These are phyloP conservation scores for Holocentrus rufus DNA, from an alignment of 2,797 vertebrate species.

Conservation along the genomic window DNA sequence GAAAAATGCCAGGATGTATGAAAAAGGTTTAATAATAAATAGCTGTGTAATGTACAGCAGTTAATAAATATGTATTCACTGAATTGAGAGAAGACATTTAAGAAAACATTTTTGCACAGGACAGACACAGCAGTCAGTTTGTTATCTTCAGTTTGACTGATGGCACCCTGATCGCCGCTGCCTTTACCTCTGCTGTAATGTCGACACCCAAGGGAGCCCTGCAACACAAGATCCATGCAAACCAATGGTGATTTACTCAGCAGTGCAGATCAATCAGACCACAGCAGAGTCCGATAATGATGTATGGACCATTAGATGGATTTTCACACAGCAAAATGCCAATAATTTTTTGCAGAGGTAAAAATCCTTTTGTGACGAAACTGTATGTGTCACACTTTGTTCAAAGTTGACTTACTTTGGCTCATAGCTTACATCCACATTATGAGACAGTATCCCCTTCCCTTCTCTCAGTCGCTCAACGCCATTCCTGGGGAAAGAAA, in stretches of 20 bases:
- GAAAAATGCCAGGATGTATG: background rate
- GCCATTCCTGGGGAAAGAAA: constrained; percentile 86
- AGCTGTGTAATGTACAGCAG: background rate
- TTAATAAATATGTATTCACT: background rate
- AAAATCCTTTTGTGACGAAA: background rate
- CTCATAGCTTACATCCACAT: constrained; percentile 85
- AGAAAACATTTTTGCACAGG: background rate
- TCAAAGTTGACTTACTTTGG: constrained; percentile 84
- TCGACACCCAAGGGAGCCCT: constrained; percentile 91
- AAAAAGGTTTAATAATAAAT: constrained; percentile 47
- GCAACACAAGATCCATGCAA: constrained; percentile 31
- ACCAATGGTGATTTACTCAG: background rate
- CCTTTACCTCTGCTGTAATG: constrained; percentile 87
- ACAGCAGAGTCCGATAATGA: background rate
- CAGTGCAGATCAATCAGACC: background rate
- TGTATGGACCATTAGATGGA: background rate
- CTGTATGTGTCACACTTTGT: too few species aligned
- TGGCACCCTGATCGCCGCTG: constrained; percentile 87
- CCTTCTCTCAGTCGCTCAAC: constrained; percentile 89
- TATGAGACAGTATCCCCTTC: constrained; percentile 82
- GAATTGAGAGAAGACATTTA: background rate
- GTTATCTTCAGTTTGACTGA: constrained; percentile 76
- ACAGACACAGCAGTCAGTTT: constrained; percentile 11
- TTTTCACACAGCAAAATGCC: background rate
- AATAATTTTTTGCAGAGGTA: background rate